Conservation (phyloP, 2,113 vertebrate species). For the Talpa occidentalis region DNA sequence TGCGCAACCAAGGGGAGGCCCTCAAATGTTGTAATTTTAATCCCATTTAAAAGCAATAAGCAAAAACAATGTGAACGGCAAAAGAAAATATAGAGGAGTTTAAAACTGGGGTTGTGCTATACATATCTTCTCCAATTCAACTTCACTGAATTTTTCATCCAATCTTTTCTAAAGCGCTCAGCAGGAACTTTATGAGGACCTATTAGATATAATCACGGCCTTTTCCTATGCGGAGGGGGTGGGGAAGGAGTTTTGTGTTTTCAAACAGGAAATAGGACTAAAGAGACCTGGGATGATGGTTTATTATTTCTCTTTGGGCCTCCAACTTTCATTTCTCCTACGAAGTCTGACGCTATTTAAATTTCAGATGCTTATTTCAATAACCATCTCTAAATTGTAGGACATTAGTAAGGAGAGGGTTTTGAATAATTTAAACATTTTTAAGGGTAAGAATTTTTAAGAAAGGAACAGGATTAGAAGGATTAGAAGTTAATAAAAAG, state of each 20-base stretch:
- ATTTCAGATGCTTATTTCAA: conserved; percentile 49
- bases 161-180: conserved; percentile 65
- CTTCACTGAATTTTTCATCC: conserved; percentile 23
- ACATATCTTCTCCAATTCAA: neutral
- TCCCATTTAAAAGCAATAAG: conserved; percentile 1
- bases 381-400: neutral
- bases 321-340: conserved; percentile 40
- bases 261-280: conserved; percentile 59
- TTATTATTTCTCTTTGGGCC: conserved; percentile 35
- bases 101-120: neutral
- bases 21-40: conserved; percentile 48
- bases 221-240: neutral
- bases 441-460: neutral
- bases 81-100: neutral
- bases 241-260: conserved; percentile 42
- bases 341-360: neutral
- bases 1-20: too few species aligned
- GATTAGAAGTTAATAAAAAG: neutral
- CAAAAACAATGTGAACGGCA: neutral
- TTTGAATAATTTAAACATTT: conserved; percentile 56
- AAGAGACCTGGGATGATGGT: neutral
- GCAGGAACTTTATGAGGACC: neutral
- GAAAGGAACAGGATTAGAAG: neutral
- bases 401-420: neutral
- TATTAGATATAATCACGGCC: conserved; percentile 31